Evolutionary conservation across 2,888 invertebrate genomes (phyloP), one percentile per base, ranked within the genome.

Genomic region (Galerucella pusilla): DNA sequence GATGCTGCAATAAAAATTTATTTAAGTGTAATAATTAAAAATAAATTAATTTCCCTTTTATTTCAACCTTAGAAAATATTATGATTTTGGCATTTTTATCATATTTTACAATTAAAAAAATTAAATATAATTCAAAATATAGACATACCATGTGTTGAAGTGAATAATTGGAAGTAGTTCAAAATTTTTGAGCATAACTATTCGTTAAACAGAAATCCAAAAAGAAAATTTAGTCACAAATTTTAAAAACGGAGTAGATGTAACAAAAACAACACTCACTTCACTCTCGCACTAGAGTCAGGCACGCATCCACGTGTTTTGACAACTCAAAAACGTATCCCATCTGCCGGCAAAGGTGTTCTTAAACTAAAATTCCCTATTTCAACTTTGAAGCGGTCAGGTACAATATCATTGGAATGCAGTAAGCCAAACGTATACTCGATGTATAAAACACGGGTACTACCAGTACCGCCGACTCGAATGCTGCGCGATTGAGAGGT

Each of bases 341-440:
- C 81, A 80, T 81, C 84, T 78, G 82, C 87, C 86, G 86, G 85
- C 86, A 80, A 81, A 84, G 85, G 83, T 84, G 83, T 85, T 84
- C 85, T 84, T 85, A 85, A 82, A 86, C 86, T 86, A 83, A 85
- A 57, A 86, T 84, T 85, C 83, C 85, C 85, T 83, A 84, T 85
- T 85, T 85, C 84, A 84, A 85, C 85, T 86, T 84, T 81, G 83
- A 84, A 85, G 85, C 87, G 87, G 87, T 87, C 87, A 87, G 86
- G 87, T 87, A 87, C 86, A 87, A 86, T 85, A 87, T 86, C 85
- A 85, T 82, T 80, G 87, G 88, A 88, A 88, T 88, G 87, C 87
- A 83, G 84, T 79, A 71, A 84, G 74, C 83, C 87, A 85, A 76
- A 68, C 74, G 73, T 79, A 71, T 80, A 65, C 59, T 78, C 52